A percentile compares a stretch with the other conserved stretches of the same genome.
These are phyloP conservation scores for Geotrypetes seraphini DNA, from an alignment of 2,797 vertebrate species.

Conservation along the genomic window DNA sequence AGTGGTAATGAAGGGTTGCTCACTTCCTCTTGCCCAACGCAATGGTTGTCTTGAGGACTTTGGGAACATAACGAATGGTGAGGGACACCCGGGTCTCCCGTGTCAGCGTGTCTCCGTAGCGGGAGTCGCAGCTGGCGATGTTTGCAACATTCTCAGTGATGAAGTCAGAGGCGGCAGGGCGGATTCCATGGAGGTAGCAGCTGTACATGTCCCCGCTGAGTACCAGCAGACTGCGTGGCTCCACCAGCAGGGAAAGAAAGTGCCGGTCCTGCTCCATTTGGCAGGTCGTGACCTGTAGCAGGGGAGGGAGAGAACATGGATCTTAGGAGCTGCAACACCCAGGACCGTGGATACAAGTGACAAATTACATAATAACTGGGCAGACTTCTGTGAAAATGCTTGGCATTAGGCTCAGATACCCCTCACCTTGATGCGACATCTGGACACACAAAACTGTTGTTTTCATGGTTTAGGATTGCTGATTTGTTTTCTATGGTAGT, in stretches of 20 bases:
- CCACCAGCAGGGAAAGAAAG: slow-evolving; percentile 62
- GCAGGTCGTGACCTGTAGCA: not conserved
- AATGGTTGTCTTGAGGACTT: slow-evolving; percentile 61
- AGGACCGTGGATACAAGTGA: no score
- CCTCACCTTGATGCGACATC: no score
- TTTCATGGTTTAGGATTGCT: no score
- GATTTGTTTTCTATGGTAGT: no score
- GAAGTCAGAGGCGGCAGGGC: slow-evolving; percentile 29
- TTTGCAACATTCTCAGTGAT: slow-evolving; percentile 59
- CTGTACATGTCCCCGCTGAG: slow-evolving; percentile 67
- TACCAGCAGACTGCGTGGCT: slow-evolving; percentile 68
- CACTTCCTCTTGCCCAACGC: slow-evolving; percentile 55
- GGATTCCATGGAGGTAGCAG: slow-evolving; percentile 68
- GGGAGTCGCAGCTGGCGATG: slow-evolving; percentile 20
- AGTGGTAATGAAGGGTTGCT: no score
- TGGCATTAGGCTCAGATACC: no score
- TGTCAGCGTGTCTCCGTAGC: slow-evolving; percentile 39
- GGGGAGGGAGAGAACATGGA: no score
- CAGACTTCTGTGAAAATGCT: no score
- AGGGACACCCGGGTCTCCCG: slow-evolving; percentile 71
- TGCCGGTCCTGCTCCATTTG: slow-evolving; percentile 50
- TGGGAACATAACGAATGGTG: slow-evolving; percentile 77
- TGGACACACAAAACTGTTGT: no score
- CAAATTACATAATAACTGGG: no score
- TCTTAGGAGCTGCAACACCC: no score